A percentile compares a stretch with the other conserved stretches of the same genome.
phyloP scores from a whole-genome alignment of 2,113 vertebrate genomes.

The Nothocercus nigrocapillus region DNA sequence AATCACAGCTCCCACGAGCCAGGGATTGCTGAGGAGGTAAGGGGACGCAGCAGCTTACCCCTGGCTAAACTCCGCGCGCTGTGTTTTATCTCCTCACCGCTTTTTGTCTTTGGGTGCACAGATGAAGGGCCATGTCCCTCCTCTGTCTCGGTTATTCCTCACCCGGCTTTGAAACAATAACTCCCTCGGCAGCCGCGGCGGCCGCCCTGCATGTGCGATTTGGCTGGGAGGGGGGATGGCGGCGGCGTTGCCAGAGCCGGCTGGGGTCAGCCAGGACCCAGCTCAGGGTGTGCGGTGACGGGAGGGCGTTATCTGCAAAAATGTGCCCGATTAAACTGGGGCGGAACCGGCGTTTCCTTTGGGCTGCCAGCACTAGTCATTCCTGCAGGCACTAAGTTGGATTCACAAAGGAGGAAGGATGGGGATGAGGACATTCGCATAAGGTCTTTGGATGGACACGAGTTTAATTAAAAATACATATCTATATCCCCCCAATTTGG shows the following conservation, averaged over 20 bases:
- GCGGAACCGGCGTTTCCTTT: background rate
- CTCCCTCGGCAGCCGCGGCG: background rate
- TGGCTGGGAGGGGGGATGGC: background rate
- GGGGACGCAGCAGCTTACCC: background rate
- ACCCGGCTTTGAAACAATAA: conserved; percentile 33
- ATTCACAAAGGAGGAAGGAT: conserved; percentile 56
- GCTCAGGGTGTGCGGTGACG: background rate
- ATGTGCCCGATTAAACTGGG: background rate
- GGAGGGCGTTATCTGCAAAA: background rate
- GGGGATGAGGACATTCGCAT: background rate
- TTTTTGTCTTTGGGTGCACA: background rate
- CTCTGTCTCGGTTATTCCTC: background rate
- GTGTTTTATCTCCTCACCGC: background rate
- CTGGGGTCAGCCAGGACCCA: background rate
- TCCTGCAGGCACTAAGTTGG: background rate
- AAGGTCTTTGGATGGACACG: background rate
- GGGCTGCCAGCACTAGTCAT: conserved; percentile 8
- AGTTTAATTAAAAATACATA: background rate
- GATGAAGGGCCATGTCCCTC: background rate
- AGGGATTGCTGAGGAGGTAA: conserved; percentile 21
- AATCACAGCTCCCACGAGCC: background rate
- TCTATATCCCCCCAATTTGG: background rate
- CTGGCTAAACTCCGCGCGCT: background rate
- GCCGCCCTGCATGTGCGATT: background rate
- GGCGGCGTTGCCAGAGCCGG: background rate